phyloP scores from a whole-genome alignment of 64 coral and sea anemone genomes.

The Anthopleura sola region DNA sequence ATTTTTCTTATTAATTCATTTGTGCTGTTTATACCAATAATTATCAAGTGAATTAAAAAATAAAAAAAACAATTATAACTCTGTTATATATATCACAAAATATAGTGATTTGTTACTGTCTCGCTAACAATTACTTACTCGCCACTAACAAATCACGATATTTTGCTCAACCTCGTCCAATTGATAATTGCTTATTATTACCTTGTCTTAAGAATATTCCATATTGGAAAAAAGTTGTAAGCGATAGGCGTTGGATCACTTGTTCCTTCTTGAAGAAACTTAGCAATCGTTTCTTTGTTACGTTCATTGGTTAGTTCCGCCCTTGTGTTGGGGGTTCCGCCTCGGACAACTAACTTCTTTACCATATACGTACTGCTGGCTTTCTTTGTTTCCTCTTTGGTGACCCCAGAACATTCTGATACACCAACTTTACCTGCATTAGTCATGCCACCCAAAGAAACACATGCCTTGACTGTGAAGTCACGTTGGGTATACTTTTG shows the following conservation, averaged over 20 bases:
- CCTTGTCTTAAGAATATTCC: constrained; percentile 40
- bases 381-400: constrained; percentile 9
- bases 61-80: background rate
- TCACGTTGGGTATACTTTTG: constrained; percentile 38
- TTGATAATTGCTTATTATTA: no score
- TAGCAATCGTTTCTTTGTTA: constrained; percentile 22
- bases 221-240: constrained; percentile 28
- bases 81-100: no score
- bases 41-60: no score
- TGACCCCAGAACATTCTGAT: constrained; percentile 15
- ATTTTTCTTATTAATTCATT: no score
- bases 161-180: no score
- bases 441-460: constrained; percentile 11
- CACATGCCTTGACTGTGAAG: constrained; percentile 33
- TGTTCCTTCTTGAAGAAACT: constrained; percentile 49
- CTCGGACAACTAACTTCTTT: constrained; percentile 34
- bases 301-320: background rate
- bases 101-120: no score
- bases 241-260: background rate
- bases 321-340: constrained; percentile 38
- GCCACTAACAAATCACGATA: no score
- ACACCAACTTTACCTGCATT: constrained; percentile 8
- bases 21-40: no score
- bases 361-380: background rate
- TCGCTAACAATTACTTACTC: no score